Conservation (phyloP, 2,797 vertebrate genomes). For the Dipus sagitta region DNA sequence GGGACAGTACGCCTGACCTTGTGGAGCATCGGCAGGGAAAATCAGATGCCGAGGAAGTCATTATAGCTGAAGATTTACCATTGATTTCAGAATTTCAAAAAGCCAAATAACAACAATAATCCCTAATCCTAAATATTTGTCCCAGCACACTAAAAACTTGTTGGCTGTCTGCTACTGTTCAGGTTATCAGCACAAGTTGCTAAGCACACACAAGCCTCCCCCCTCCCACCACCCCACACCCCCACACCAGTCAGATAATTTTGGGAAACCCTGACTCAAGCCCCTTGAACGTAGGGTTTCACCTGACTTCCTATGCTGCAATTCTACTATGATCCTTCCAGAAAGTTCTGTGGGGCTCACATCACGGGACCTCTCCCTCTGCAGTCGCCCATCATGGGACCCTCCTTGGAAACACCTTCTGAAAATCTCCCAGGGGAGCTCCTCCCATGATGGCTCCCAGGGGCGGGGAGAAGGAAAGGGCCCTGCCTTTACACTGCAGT, state of each 20-base stretch:
- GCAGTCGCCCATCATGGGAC: background rate
- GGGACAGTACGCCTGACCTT: background rate
- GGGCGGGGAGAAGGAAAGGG: background rate
- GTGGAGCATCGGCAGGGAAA: background rate
- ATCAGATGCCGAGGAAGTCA: background rate
- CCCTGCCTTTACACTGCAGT: background rate
- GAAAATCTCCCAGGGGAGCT: background rate
- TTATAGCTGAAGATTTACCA: constrained; percentile 51
- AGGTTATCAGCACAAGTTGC: background rate
- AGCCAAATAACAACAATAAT: background rate
- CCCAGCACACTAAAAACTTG: constrained; percentile 12
- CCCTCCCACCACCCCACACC: too few relatives aligned
- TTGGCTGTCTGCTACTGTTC: background rate
- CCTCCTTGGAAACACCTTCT: background rate
- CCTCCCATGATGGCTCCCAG: background rate
- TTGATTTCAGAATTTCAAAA: constrained; percentile 47
- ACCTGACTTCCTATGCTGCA: background rate
- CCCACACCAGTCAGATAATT: background rate
- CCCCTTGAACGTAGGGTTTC: background rate
- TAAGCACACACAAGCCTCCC: background rate
- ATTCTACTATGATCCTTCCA: too few relatives aligned
- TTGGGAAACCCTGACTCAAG: background rate
- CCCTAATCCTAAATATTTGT: constrained; percentile 13
- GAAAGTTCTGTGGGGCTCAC: too few relatives aligned
- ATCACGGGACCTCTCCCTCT: background rate